Evolutionary conservation across 1,140 invertebrate species (phyloP).

Genomic region (Orussus abietinus): DNA sequence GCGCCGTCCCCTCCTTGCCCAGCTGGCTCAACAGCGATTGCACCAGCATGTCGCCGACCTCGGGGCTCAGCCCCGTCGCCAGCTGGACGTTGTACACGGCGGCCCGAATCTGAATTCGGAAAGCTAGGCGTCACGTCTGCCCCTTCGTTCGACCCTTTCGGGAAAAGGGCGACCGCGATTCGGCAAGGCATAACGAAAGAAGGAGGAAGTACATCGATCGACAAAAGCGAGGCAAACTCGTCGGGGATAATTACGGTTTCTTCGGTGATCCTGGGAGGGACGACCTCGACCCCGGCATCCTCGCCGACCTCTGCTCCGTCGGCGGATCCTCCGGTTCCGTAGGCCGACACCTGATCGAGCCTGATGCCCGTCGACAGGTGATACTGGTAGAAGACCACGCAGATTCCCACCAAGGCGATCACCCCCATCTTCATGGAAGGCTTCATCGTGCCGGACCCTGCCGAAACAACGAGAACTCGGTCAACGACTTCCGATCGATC

Average conservation of each 20-base stretch:
- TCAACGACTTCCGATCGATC: too few species aligned
- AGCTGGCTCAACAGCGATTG: slow-evolving; percentile 36
- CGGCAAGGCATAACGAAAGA: too few species aligned
- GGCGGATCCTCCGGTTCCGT: slow-evolving; percentile 29
- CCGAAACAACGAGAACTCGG: slow-evolving; percentile 12
- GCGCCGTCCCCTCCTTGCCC: slow-evolving; percentile 20
- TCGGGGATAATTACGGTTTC: slow-evolving; percentile 44
- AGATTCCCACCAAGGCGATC: slow-evolving; percentile 42
- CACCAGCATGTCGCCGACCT: slow-evolving; percentile 32
- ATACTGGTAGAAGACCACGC: slow-evolving; percentile 47
- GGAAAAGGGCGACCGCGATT: too few species aligned
- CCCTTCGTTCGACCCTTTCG: too few species aligned
- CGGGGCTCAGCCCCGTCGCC: slow-evolving; percentile 40
- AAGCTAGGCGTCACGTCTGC: too few species aligned
- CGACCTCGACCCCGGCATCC: slow-evolving; percentile 29
- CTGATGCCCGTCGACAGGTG: slow-evolving; percentile 42
- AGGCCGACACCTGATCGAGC: slow-evolving; percentile 39
- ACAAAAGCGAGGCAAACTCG: too few species aligned
- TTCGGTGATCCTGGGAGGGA: slow-evolving; percentile 32
- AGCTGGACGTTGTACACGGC: slow-evolving; percentile 38
- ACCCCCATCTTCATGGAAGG: slow-evolving; percentile 45
- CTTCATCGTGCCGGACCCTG: slow-evolving; percentile 37
- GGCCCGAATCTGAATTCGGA: slow-evolving; percentile 33
- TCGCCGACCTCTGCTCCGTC: slow-evolving; percentile 27
- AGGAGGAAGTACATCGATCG: too few species aligned